Base-by-base conservation (phyloP, 2,888 invertebrate genomes). In the Drosophila diplacantha region DNA sequence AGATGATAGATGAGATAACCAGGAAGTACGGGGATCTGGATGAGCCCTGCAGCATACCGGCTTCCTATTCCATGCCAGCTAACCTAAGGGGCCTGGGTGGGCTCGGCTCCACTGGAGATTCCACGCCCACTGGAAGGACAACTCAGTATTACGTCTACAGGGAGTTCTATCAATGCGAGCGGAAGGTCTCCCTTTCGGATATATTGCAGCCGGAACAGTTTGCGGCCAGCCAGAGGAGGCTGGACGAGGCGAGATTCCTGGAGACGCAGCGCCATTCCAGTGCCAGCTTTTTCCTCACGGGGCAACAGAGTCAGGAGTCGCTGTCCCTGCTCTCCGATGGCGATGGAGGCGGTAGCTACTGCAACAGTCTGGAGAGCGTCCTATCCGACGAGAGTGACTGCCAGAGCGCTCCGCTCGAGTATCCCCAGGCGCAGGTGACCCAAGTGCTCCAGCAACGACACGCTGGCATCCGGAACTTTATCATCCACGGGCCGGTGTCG, bases 271-370 rank as follows among this genome's bases (percentile, higher is more conserved):
- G 92, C 32, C 91, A 92, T 50, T 94, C 93, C 39, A 93, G 94
- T 77, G 95, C 95, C 6, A 95, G 95, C 77, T 95, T 95, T 88
- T 95, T 95, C 75, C 85, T 95, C 24, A 93, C 93, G 34, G 93
- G 93, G 7, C 78, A 73, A 91, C 92, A 71, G 90, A 94, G 94
- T 66, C 94, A 94, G 81, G 95, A 95, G 75, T 94, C 94, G 22
- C 90, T 95, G 73, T 94, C 94, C 29, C 90, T 95, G 34, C 83
- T 95, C 7, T 94, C 94, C 0, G 93, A 93, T 69, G 88, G 91
- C 49, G 58, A 59, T 16, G 58, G 58, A 3, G 43, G 37, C 6
- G 92, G 91, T 38, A 89, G 92, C 63, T 93, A 93, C 80, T 94
- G 93, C 81, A 93, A 93, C 79, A 95, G 94, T 58, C 90, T 95